Base-by-base conservation (phyloP, 2,113 vertebrate species). In the Salminus brasiliensis region DNA sequence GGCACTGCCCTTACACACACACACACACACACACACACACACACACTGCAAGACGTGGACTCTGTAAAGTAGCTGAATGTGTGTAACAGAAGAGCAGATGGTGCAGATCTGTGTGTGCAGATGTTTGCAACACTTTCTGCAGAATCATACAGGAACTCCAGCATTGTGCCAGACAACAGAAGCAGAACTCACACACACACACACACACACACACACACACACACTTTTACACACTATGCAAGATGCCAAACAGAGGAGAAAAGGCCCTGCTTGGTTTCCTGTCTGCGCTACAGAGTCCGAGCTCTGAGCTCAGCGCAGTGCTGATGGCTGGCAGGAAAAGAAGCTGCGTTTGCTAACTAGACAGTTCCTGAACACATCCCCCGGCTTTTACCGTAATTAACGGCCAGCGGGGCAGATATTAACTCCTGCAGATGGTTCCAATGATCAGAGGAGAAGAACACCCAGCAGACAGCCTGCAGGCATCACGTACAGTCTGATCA, bases 271-370 rank as follows among this genome's bases (percentile, higher is more conserved):
- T 1, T 63, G 29, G 0, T 84, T 83, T 78, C 84, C 87, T 83
- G 76, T 85, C 81, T 89, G 81, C 83, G 63, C 68, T 86, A 66
- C 77, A 83, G 78, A 86, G 87, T 39, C 0, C n/a, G n/a, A n/a
- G n/a, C n/a, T n/a, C n/a, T n/a, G n/a, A n/a, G n/a, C n/a, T n/a
- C n/a, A 53, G 81, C 74, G 52, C 39, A 18, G 72, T 75, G 71
- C 68, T 72, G 69, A 72, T 45, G 29, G 47, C 75, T 65, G 27
- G 57, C 57, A 32, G 73, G 60, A 59, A 76, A 73, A 53, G 43
- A 68, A 39, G 9, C 71, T n/a, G 15, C 30, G 47, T 84, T 81
- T 32, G 53, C 74, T 80, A 81, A 80, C 60, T 62, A 13, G 69
- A 72, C 74, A 53, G 34, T 53, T 67, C 78, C 55, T 59, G 71